Evolutionary conservation across 2,113 vertebrate species (phyloP).

Genomic region (Hypocryptadius cinnamomeus): DNA sequence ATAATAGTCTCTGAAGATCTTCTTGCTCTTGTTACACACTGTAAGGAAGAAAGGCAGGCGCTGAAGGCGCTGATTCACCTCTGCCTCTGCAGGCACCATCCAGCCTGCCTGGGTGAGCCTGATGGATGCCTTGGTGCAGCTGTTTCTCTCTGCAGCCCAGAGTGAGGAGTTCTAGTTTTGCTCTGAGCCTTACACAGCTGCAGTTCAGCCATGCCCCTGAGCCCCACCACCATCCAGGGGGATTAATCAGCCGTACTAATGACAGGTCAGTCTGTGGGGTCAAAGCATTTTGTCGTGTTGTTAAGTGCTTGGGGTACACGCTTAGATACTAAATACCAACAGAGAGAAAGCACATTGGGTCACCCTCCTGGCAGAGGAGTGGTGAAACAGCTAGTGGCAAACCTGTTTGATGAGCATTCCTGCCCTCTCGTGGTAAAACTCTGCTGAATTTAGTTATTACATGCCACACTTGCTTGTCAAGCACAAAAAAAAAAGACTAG

Average conservation of each 20-base stretch:
- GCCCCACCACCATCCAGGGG: background rate
- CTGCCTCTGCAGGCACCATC: background rate
- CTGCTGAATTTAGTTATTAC: background rate
- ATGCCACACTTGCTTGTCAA: background rate
- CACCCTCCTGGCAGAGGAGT: background rate
- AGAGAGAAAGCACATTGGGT: background rate
- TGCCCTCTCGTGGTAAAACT: conserved; percentile 59
- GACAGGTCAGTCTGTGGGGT: background rate
- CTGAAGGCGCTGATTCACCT: background rate
- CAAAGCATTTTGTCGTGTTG: conserved; percentile 6
- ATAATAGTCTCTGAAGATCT: background rate
- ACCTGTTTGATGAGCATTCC: conserved; percentile 14
- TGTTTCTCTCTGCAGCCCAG: background rate
- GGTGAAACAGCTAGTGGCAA: background rate
- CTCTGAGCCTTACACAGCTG: background rate
- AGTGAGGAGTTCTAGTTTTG: background rate
- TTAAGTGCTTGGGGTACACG: background rate
- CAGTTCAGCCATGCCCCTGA: background rate
- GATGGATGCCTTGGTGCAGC: background rate
- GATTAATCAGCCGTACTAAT: background rate
- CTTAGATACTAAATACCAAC: background rate
- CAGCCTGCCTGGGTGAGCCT: background rate
- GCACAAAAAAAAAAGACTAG: background rate
- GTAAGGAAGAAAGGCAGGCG: background rate
- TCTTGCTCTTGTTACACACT: background rate